Evolutionary conservation across 2,113 vertebrate species (phyloP).

Genomic region (Pedetes capensis): DNA sequence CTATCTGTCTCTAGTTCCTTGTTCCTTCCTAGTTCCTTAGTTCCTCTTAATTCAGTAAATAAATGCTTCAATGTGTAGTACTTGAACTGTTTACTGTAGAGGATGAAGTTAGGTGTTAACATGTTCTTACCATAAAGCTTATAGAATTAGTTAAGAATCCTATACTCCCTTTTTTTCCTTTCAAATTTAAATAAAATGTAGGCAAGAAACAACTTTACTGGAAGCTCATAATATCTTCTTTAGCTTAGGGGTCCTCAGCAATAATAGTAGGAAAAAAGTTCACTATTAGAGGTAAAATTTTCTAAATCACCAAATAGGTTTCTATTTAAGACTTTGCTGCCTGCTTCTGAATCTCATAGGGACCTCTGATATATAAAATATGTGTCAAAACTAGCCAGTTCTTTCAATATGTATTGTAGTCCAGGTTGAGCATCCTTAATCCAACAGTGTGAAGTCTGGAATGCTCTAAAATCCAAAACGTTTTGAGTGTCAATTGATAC

Average conservation of each 20-base stretch:
- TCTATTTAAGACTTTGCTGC: not conserved
- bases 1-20: not conserved
- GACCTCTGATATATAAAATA: not conserved
- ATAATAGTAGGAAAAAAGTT: not conserved
- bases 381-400: not conserved
- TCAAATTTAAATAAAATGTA: not conserved
- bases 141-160: not conserved
- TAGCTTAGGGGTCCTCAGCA: not conserved
- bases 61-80: not conserved
- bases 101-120: not conserved
- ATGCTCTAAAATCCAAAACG: not conserved
- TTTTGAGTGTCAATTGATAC: not conserved
- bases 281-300: not conserved
- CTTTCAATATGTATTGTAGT: not conserved
- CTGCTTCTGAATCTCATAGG: not conserved
- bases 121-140: not conserved
- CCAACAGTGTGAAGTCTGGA: not conserved
- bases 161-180: not conserved
- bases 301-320: not conserved
- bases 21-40: not conserved
- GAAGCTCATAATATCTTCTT: not conserved
- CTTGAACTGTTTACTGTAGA: not conserved
- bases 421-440: not conserved
- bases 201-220: not conserved
- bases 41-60: not conserved